Evolutionary conservation across 2,113 vertebrate species (phyloP), one percentile per base, ranked within the genome.

Genomic region (Ailuropoda melanoleuca): DNA sequence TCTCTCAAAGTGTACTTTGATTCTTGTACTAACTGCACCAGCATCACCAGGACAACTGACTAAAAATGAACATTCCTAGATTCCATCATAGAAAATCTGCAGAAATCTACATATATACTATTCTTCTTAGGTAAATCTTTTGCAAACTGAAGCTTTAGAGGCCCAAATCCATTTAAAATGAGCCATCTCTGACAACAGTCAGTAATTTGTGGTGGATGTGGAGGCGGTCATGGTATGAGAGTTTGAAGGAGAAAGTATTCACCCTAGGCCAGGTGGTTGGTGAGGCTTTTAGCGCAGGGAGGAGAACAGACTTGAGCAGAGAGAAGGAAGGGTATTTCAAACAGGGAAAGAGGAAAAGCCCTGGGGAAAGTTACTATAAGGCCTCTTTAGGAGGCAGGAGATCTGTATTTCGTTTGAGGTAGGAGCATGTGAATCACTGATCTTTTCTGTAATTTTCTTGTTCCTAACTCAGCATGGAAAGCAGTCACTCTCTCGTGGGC

Each of bases 381-480:
- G 75, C 21, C n/a, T 92, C 46, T 80, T 75, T 26, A 26, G 80
- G 70, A 77, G 56, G 84, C 31, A 68, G 37, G 46, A 93, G 50
- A 43, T 39, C 34, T 83, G 31, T 68, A 19, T 88, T 88, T 97
- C 80, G n/a, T 89, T 83, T 86, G 66, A 74, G 26, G 12, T 4
- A 17, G 75, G 46, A 85, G 23, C 5, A 1, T 29, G 37, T n/a
- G 43, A 81, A 72, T 96, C 62, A 81, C 18, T 62, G 68, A 39
- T 64, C 29, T 19, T 93, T 85, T 48, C 89, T 95, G 37, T 46
- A 39, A 46, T 84, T 95, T 94, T 95, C 70, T 90, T 39, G 15
- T 95, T 80, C 56, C 74, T 93, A 19, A 94, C n/a, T 88, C 64
- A 81, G 66, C 82, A n/a, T 31, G 56, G 80, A 90, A 86, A 93